Conservation (phyloP, 2,888 invertebrate genomes). For the Drosophila longiperda region DNA sequence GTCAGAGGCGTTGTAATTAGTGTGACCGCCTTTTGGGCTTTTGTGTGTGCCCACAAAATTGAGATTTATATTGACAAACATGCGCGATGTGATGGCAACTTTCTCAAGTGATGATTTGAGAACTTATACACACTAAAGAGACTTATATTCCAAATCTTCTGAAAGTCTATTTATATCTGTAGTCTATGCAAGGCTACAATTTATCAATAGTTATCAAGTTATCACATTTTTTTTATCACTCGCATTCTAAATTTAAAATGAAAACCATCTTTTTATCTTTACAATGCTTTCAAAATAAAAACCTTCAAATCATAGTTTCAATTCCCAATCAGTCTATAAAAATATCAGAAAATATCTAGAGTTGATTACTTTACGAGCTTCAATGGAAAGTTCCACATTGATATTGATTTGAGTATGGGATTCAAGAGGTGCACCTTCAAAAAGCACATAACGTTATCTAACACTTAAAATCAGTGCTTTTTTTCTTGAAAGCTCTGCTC, state of each 20-base stretch:
- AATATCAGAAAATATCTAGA: background rate
- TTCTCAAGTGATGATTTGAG: background rate
- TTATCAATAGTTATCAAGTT: background rate
- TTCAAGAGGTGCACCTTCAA: background rate
- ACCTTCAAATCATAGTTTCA: background rate
- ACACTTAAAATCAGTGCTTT: background rate
- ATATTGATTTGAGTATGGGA: background rate
- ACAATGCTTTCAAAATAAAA: no score
- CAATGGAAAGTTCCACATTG: background rate
- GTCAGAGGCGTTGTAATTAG: slow-evolving; percentile 46
- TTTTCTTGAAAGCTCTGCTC: background rate
- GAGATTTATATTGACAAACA: slow-evolving; percentile 1
- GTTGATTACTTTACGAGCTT: background rate
- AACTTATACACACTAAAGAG: background rate
- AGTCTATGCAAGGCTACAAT: background rate
- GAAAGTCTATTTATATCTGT: no score
- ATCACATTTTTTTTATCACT: background rate
- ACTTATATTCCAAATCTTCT: background rate
- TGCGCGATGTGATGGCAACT: background rate
- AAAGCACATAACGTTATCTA: background rate
- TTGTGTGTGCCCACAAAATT: background rate
- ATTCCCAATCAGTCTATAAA: background rate
- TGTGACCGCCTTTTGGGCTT: slow-evolving; percentile 11
- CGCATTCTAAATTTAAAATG: background rate
- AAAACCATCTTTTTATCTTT: background rate